Conservation (phyloP, 2,797 vertebrate genomes). For the Dallia pectoralis region DNA sequence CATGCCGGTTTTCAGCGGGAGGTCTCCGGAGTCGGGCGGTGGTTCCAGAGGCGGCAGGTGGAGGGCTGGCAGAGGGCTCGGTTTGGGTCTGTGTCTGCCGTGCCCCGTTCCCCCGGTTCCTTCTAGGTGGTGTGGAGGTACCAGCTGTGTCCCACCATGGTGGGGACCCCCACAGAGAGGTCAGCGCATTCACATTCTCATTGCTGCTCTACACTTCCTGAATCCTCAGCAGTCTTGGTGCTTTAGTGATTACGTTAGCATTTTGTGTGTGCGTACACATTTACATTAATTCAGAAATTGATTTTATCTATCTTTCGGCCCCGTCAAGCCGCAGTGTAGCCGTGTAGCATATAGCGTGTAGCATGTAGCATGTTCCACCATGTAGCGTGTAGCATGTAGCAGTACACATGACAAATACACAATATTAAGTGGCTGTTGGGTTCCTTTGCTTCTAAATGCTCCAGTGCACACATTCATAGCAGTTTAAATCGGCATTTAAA, state of each 20-base stretch:
- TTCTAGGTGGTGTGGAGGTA: conserved; percentile 29
- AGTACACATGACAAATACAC: background rate
- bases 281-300: too few relatives aligned
- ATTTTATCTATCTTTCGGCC: background rate
- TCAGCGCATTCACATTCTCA: conserved; percentile 34
- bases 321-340: background rate
- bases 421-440: background rate
- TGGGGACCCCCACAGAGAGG: conserved; percentile 57
- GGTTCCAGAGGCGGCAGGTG: conserved; percentile 56
- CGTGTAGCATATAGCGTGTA: background rate
- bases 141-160: conserved; percentile 66
- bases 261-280: too few relatives aligned
- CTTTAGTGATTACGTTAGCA: too few relatives aligned
- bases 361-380: too few relatives aligned
- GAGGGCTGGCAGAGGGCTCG: conserved; percentile 35
- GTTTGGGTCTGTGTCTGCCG: conserved; percentile 35
- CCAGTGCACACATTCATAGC: conserved; percentile 13
- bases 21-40: conserved; percentile 40
- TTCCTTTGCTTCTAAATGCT: conserved; percentile 2
- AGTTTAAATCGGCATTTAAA: conserved; percentile 8
- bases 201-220: background rate
- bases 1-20: conserved; percentile 60
- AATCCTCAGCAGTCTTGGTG: too few relatives aligned
- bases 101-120: conserved; percentile 30
- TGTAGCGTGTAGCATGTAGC: too few relatives aligned